A percentile compares a stretch with the other conserved stretches of the same genome.
Evolutionary conservation across 2,797 vertebrate genomes (phyloP).

Genomic region (Syngnathus acus): DNA sequence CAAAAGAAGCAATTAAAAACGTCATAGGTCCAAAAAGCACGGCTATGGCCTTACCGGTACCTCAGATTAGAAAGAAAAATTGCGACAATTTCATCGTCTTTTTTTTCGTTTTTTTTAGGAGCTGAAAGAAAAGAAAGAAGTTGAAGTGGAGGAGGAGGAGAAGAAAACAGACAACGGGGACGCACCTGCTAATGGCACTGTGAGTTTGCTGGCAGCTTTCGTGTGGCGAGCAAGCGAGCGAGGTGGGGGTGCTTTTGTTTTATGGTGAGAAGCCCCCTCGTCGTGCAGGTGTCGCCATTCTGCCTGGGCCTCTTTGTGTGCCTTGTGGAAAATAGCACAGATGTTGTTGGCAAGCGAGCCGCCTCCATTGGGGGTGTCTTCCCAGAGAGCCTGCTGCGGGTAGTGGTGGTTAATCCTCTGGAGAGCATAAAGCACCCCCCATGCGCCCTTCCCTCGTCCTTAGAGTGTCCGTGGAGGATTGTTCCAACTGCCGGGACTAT

Average conservation of each 20-base stretch:
- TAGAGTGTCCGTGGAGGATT: slow-evolving; percentile 10
- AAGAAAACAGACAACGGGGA: slow-evolving; percentile 70
- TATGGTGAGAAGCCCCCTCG: slow-evolving; percentile 35
- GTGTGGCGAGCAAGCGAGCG: slow-evolving; percentile 2
- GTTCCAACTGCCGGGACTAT: slow-evolving; percentile 17
- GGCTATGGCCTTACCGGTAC: background rate
- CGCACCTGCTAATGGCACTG: slow-evolving; percentile 78
- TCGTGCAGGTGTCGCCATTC: slow-evolving; percentile 69
- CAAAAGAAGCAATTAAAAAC: background rate
- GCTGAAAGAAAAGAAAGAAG: slow-evolving; percentile 81
- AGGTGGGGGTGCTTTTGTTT: slow-evolving; percentile 70
- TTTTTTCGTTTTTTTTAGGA: slow-evolving; percentile 63
- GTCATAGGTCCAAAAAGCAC: background rate
- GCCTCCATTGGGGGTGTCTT: slow-evolving; percentile 19
- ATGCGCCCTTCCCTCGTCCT: no score
- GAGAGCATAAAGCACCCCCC: slow-evolving; percentile 27
- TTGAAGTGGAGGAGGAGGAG: slow-evolving; percentile 53
- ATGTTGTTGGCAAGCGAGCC: slow-evolving; percentile 54
- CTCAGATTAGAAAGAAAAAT: background rate
- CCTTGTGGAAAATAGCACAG: slow-evolving; percentile 67
- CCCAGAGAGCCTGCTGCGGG: slow-evolving; percentile 18
- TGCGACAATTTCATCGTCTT: slow-evolving; percentile 1
- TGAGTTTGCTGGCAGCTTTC: slow-evolving; percentile 51
- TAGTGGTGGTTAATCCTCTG: slow-evolving; percentile 32
- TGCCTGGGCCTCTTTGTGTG: slow-evolving; percentile 65